phyloP scores from a whole-genome alignment of 2,113 vertebrate species.

The Sorex araneus region DNA sequence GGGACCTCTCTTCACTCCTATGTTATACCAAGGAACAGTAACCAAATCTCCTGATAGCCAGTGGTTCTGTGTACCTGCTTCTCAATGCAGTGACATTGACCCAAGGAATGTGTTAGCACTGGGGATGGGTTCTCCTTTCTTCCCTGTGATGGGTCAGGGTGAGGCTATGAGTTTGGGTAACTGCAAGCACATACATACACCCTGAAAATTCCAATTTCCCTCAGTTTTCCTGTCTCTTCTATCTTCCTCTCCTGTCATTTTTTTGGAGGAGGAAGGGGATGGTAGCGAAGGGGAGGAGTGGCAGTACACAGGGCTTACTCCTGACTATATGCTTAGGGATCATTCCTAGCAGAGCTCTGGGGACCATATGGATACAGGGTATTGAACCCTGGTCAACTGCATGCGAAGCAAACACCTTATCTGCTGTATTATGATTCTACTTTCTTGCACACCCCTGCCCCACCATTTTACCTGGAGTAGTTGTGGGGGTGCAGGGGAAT shows the following conservation, averaged over 20 bases:
- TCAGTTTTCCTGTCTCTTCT: fast-evolving
- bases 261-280: too few relatives aligned
- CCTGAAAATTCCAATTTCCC: too few relatives aligned
- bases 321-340: too few relatives aligned
- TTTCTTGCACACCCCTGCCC: too few relatives aligned
- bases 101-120: not conserved
- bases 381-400: too few relatives aligned
- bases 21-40: not conserved
- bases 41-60: not conserved
- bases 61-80: not conserved
- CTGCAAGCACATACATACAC: fast-evolving
- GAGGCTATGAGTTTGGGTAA: not conserved
- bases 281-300: too few relatives aligned
- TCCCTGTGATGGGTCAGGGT: not conserved
- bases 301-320: too few relatives aligned
- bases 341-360: too few relatives aligned
- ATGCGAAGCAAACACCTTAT: too few relatives aligned
- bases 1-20: not conserved
- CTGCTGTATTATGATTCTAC: too few relatives aligned
- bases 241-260: too few relatives aligned
- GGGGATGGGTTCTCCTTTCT: not conserved
- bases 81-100: not conserved
- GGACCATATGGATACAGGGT: too few relatives aligned
- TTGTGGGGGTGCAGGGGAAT: fast-evolving
- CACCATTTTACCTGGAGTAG: not conserved